Evolutionary conservation across 2,888 invertebrate species (phyloP).

Genomic region (Cinara cedri): DNA sequence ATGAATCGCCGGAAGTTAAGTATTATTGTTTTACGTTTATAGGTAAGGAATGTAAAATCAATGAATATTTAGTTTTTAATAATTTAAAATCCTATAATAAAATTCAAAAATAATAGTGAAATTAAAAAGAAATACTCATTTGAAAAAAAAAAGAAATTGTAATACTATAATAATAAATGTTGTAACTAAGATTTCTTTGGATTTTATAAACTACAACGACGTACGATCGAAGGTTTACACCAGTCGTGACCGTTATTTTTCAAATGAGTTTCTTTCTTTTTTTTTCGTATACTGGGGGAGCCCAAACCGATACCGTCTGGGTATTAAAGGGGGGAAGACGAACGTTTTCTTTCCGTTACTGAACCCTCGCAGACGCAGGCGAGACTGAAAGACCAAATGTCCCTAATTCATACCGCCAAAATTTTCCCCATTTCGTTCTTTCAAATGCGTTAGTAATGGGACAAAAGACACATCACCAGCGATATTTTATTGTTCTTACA

Average conservation of each 20-base stretch:
- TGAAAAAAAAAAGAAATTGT: too few relatives aligned
- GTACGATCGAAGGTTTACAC: slow-evolving; percentile 27
- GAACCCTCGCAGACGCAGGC: slow-evolving; percentile 30
- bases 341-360: slow-evolving; percentile 42
- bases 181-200: not conserved
- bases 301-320: slow-evolving; percentile 36
- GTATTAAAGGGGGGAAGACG: slow-evolving; percentile 54
- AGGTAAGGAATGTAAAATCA: too few relatives aligned
- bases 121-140: too few relatives aligned
- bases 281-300: slow-evolving; percentile 44
- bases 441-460: not conserved
- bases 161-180: too few relatives aligned
- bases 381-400: slow-evolving; percentile 16
- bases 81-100: too few relatives aligned
- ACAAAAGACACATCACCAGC: not conserved
- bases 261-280: slow-evolving; percentile 45
- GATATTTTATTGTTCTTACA: too few relatives aligned
- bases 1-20: too few relatives aligned
- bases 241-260: slow-evolving; percentile 55
- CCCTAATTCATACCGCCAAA: slow-evolving; percentile 25
- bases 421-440: slow-evolving; percentile 41
- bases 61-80: too few relatives aligned
- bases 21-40: too few relatives aligned
- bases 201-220: not conserved
- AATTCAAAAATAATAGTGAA: too few relatives aligned